Conservation (phyloP, 2,888 invertebrate genomes). For the Listrodromus nycthemerus region DNA sequence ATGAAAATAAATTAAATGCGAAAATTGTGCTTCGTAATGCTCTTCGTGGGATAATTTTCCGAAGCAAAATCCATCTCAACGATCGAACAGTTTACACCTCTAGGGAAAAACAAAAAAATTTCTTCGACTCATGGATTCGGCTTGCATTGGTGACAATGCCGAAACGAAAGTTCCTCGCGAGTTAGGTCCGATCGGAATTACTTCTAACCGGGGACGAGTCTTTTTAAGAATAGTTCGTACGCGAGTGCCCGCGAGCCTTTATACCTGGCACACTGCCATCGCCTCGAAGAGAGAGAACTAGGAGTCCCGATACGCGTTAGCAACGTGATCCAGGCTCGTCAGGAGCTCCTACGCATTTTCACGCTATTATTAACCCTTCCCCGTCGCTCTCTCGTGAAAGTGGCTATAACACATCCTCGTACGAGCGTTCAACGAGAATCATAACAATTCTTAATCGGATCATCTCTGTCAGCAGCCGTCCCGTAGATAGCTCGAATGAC, state of each 20-base stretch:
- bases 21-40: too few species aligned
- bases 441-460: slow-evolving; percentile 11
- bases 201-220: slow-evolving; percentile 49
- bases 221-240: slow-evolving; percentile 65
- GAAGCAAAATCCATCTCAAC: background rate
- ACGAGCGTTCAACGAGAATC: slow-evolving; percentile 8
- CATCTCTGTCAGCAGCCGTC: background rate
- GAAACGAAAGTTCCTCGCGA: slow-evolving; percentile 22
- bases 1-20: too few species aligned
- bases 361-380: slow-evolving; percentile 60
- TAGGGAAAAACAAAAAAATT: background rate
- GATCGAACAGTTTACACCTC: background rate
- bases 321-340: slow-evolving; percentile 63
- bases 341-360: slow-evolving; percentile 66
- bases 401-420: slow-evolving; percentile 24
- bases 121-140: background rate
- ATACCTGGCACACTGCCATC: slow-evolving; percentile 62
- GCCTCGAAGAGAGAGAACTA: slow-evolving; percentile 28
- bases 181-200: slow-evolving; percentile 57
- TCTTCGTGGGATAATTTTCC: too few species aligned
- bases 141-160: slow-evolving; percentile 33
- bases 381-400: slow-evolving; percentile 39
- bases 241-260: slow-evolving; percentile 54
- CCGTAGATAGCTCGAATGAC: slow-evolving; percentile 4
- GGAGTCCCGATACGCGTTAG: slow-evolving; percentile 49